A percentile compares a stretch with the other conserved stretches of the same genome.
Evolutionary conservation across 2,113 vertebrate species (phyloP).

Genomic region (Oreochromis spilurus): DNA sequence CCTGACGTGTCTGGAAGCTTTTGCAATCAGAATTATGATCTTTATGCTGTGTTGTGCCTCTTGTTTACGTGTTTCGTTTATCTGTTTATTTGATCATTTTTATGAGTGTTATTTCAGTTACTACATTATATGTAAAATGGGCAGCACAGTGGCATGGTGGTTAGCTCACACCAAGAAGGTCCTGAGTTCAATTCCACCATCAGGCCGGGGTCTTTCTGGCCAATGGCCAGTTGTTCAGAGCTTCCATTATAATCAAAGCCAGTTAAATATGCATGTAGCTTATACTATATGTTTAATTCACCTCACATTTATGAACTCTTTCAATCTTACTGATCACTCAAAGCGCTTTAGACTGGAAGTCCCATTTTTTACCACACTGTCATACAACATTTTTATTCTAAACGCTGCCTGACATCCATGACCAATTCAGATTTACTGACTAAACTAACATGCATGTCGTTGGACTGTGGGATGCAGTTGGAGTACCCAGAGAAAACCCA

Average conservation of each 20-base stretch:
- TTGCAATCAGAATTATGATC: background rate
- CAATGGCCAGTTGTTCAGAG: background rate
- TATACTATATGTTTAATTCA: background rate
- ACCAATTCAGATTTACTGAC: background rate
- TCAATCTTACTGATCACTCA: background rate
- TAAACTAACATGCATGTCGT: background rate
- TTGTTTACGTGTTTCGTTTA: background rate
- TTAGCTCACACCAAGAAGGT: background rate
- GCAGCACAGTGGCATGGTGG: background rate
- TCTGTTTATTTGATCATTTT: background rate
- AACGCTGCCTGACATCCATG: background rate
- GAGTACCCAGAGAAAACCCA: background rate
- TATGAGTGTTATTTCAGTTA: background rate
- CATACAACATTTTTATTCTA: too few relatives aligned
- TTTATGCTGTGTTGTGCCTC: background rate
- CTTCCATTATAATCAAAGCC: background rate
- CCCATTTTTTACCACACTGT: fast-evolving
- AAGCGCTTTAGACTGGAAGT: background rate
- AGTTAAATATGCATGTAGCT: background rate
- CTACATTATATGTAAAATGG: background rate
- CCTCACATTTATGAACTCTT: background rate
- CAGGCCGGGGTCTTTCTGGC: background rate
- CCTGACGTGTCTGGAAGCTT: background rate
- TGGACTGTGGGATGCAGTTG: background rate
- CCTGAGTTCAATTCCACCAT: background rate